Evolutionary conservation across 1,140 invertebrate species (phyloP).

Genomic region (Lepidurus apus): DNA sequence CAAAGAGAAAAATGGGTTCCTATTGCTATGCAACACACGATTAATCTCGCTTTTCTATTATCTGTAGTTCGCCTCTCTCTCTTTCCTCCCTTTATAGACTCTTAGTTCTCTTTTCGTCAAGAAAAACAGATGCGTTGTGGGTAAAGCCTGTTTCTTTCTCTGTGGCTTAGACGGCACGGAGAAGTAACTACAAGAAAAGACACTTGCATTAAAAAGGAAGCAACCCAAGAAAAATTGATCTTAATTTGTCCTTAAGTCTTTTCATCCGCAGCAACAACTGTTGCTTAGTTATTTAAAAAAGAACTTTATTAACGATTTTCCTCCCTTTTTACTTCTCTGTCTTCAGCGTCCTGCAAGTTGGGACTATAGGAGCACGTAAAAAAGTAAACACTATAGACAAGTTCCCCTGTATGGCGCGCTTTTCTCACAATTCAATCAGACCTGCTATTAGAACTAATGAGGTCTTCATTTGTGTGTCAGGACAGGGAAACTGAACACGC

Average conservation of each 20-base stretch:
- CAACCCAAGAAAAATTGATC: neutral
- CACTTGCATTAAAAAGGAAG: neutral
- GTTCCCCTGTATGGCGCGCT: neutral
- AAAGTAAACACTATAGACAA: too few relatives aligned
- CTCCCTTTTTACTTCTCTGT: neutral
- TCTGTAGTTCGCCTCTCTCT: neutral
- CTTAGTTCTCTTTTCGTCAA: neutral
- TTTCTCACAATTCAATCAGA: conserved; percentile 17
- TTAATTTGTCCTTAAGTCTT: neutral
- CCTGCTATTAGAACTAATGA: conserved; percentile 15
- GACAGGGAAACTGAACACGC: neutral
- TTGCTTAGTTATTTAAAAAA: conserved; percentile 2
- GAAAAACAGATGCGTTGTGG: neutral
- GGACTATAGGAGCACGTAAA: neutral
- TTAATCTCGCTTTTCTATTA: conserved; percentile 15
- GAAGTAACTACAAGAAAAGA: neutral
- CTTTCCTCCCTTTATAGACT: neutral
- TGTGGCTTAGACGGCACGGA: neutral
- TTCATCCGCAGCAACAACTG: conserved; percentile 12
- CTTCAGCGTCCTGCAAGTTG: neutral
- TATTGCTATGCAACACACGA: conserved; percentile 19
- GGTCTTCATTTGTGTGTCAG: conserved; percentile 21
- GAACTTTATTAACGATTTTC: neutral
- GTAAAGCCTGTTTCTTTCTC: neutral
- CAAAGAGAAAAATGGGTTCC: neutral